phyloP scores from a whole-genome alignment of 2,888 invertebrate species.

The Nomada fucata region DNA sequence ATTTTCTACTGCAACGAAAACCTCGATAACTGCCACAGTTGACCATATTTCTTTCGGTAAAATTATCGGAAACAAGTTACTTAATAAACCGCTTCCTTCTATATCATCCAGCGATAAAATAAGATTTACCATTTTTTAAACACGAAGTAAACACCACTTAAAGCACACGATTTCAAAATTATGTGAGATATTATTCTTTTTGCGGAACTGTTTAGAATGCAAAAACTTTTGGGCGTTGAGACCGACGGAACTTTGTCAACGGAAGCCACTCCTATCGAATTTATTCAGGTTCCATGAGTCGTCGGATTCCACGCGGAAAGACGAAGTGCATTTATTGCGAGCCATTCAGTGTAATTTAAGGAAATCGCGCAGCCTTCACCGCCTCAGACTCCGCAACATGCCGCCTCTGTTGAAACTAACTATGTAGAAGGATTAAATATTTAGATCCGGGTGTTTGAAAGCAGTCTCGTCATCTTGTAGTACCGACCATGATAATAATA shows the following conservation, averaged over 20 bases:
- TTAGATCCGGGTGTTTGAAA: not conserved
- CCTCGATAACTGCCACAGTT: no score
- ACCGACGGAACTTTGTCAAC: constrained; percentile 14
- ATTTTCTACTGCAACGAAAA: no score
- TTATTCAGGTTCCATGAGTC: constrained; percentile 21
- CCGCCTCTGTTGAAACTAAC: constrained; percentile 5
- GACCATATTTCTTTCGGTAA: not conserved
- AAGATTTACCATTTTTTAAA: not conserved
- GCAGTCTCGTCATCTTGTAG: not conserved
- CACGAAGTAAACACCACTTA: not conserved
- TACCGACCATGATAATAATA: not conserved
- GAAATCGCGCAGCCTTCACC: constrained; percentile 2
- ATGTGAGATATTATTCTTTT: constrained; percentile 12
- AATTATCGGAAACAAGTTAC: not conserved
- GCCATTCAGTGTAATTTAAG: constrained; percentile 8
- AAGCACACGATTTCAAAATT: not conserved
- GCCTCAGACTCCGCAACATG: not conserved
- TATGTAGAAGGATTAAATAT: constrained; percentile 5
- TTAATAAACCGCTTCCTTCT: not conserved
- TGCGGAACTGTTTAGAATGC: not conserved
- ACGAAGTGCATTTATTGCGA: constrained; percentile 25
- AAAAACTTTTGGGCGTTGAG: constrained; percentile 13
- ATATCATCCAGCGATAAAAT: not conserved
- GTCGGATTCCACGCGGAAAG: constrained; percentile 14
- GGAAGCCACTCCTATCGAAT: constrained; percentile 7